Conservation (phyloP, 1,140 invertebrate species). For the Tetramorium simillimum region DNA sequence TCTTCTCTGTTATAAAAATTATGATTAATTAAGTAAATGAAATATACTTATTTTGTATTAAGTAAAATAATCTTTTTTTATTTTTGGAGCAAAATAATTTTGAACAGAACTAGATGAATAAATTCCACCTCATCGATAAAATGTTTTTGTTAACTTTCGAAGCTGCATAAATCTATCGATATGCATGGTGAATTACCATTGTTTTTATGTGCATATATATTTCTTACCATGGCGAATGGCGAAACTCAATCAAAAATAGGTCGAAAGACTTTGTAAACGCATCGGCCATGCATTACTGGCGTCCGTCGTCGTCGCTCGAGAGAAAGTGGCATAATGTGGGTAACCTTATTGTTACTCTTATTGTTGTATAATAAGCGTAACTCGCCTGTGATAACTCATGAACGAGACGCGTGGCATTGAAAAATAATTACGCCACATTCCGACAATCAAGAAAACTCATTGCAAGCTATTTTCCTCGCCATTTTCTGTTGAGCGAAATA, state of each 20-base stretch:
- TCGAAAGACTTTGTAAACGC: slow-evolving; percentile 3
- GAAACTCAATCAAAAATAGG: slow-evolving; percentile 15
- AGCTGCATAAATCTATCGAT: neutral
- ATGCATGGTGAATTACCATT: neutral
- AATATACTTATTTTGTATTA: neutral
- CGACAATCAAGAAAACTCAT: slow-evolving; percentile 50
- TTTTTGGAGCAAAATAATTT: neutral
- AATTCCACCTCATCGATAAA: neutral
- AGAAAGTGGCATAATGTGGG: slow-evolving; percentile 75
- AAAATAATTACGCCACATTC: slow-evolving; percentile 65
- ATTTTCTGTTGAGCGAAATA: neutral
- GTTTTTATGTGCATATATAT: neutral
- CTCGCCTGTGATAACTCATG: slow-evolving; percentile 38
- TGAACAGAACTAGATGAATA: neutral
- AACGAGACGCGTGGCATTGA: slow-evolving; percentile 66
- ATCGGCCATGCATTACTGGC: slow-evolving; percentile 11
- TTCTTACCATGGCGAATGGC: slow-evolving; percentile 6
- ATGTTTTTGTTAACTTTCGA: slow-evolving; percentile 17
- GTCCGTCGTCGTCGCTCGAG: slow-evolving; percentile 10
- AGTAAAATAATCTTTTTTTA: neutral
- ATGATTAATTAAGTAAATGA: neutral
- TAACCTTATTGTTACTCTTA: slow-evolving; percentile 75
- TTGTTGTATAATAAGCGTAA: slow-evolving; percentile 74
- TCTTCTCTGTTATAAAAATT: neutral
- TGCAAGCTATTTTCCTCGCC: neutral